Conservation (phyloP, 2,797 vertebrate genomes). For the Phoebastria nigripes region DNA sequence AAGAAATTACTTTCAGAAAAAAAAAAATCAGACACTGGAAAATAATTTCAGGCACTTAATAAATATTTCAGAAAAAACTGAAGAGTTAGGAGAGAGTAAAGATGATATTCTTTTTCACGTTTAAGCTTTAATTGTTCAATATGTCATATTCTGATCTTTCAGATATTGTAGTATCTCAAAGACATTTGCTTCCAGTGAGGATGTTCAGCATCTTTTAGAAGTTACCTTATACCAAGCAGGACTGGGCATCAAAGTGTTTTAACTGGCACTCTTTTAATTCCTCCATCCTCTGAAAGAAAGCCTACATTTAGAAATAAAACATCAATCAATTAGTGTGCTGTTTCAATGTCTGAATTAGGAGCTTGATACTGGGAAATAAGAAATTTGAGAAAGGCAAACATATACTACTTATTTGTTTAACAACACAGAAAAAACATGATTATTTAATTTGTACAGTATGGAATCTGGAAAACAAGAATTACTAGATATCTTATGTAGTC, state of each 20-base stretch:
- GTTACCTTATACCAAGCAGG: not conserved
- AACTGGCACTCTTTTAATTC: not conserved
- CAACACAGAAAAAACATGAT: not conserved
- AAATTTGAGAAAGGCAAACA: not conserved
- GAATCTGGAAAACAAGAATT: not conserved
- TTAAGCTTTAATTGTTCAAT: not conserved
- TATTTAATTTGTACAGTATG: not conserved
- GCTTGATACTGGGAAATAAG: not conserved
- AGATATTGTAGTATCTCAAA: not conserved
- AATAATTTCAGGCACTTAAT: not conserved
- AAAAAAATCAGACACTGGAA: not conserved
- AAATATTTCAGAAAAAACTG: not conserved
- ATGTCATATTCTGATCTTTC: not conserved
- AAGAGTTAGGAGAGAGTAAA: not conserved
- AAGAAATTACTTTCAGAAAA: not conserved
- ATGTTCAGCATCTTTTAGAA: not conserved
- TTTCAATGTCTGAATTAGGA: not conserved
- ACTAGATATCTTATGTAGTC: not conserved
- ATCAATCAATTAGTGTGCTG: not conserved
- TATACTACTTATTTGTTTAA: not conserved
- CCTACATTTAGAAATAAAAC: not conserved
- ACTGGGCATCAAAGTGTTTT: not conserved
- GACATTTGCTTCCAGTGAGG: not conserved
- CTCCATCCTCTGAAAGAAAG: not conserved
- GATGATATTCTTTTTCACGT: not conserved